Evolutionary conservation across 2,797 vertebrate species (phyloP).

Genomic region (Sebastolobus alascanus): DNA sequence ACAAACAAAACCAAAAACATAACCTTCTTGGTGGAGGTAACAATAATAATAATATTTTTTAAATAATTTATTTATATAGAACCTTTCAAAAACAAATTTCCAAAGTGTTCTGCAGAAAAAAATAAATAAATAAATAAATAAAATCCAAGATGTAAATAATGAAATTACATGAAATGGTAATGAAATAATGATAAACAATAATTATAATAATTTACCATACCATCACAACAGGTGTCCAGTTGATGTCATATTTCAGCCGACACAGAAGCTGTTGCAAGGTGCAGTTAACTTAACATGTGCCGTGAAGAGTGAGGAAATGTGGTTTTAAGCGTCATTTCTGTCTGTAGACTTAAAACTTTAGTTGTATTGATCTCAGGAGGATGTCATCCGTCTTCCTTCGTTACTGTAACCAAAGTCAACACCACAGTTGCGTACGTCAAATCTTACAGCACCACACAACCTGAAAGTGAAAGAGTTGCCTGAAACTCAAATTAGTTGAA

Average conservation of each 20-base stretch:
- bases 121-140: not conserved
- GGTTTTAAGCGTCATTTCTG: not conserved
- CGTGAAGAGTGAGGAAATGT: not conserved
- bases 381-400: not conserved
- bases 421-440: not conserved
- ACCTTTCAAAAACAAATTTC: not conserved
- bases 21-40: not conserved
- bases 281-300: not conserved
- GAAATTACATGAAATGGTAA: not conserved
- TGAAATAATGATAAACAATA: not conserved
- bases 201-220: not conserved
- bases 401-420: constrained; percentile 13
- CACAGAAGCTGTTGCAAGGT: not conserved
- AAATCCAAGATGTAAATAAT: not conserved
- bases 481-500: constrained; percentile 40
- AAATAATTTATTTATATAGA: not conserved
- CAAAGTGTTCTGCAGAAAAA: not conserved
- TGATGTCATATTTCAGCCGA: not conserved
- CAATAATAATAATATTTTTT: not conserved
- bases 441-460: constrained; percentile 7
- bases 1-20: too few species aligned
- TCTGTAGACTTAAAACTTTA: not conserved
- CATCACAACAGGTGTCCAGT: not conserved
- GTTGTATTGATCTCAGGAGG: not conserved
- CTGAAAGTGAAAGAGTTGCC: constrained; percentile 8